A percentile compares a stretch with the other conserved stretches of the same genome.
phyloP scores from a whole-genome alignment of 2,888 invertebrate species.

The Dynastes grantii region DNA sequence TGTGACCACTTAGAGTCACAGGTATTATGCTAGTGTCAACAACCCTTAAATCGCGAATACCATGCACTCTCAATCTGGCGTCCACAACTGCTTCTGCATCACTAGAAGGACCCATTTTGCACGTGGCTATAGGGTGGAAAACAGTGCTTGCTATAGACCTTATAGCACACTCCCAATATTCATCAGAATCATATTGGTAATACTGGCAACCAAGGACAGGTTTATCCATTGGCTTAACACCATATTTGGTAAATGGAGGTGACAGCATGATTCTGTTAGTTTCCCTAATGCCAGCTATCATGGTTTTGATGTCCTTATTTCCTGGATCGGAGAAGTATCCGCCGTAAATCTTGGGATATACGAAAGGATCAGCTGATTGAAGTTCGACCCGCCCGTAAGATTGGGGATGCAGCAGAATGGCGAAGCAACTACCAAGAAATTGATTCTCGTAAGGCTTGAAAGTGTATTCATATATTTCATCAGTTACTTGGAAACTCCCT shows the following conservation, averaged over 20 bases:
- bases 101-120: conserved; percentile 79
- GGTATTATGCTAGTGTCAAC: conserved; percentile 80
- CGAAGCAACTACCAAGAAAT: conserved; percentile 71
- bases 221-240: too few relatives aligned
- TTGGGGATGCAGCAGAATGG: conserved; percentile 79
- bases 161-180: conserved; percentile 82
- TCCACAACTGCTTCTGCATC: conserved; percentile 76
- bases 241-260: conserved; percentile 64
- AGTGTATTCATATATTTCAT: conserved; percentile 73
- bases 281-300: conserved; percentile 74
- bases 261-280: conserved; percentile 42
- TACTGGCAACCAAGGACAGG: too few relatives aligned
- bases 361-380: conserved; percentile 77
- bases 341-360: too few relatives aligned
- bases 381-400: conserved; percentile 78
- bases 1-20: conserved; percentile 77
- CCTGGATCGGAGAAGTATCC: conserved; percentile 80
- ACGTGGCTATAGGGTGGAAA: conserved; percentile 72
- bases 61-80: conserved; percentile 75
- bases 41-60: conserved; percentile 74
- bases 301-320: conserved; percentile 74
- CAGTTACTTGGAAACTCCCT: conserved; percentile 73
- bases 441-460: conserved; percentile 73
- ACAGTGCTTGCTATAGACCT: conserved; percentile 56
- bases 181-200: conserved; percentile 78